phyloP scores from a whole-genome alignment of 2,797 vertebrate genomes.

The Microhierax caerulescens region DNA sequence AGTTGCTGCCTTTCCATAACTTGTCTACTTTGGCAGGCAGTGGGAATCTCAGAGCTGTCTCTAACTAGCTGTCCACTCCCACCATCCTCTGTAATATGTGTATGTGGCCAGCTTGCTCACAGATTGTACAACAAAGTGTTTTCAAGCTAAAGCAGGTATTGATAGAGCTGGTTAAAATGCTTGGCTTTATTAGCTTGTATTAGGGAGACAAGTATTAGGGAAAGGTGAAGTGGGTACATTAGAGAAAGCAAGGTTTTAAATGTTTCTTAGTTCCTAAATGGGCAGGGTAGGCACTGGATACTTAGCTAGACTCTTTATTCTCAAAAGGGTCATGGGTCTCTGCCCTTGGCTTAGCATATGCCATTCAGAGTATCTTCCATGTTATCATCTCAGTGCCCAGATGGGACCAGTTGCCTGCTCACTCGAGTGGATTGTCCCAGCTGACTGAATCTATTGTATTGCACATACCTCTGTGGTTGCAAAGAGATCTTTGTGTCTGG shows the following conservation, averaged over 20 bases:
- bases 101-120: neutral
- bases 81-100: neutral
- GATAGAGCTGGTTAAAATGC: neutral
- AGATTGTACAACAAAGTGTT: neutral
- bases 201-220: neutral
- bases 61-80: neutral
- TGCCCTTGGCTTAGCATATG: neutral
- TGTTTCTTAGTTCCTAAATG: neutral
- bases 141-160: neutral
- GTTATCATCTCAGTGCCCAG: neutral
- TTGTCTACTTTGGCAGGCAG: neutral
- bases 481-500: neutral
- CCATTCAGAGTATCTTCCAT: neutral
- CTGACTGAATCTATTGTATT: neutral
- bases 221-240: neutral
- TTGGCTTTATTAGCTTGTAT: neutral
- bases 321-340: rapidly evolving
- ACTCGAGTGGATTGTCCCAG: rapidly evolving
- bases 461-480: neutral
- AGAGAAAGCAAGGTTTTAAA: neutral
- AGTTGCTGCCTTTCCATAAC: neutral
- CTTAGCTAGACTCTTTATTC: neutral
- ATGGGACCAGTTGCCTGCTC: neutral
- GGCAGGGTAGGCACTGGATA: neutral
- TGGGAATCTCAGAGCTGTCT: neutral